Conservation (phyloP, 2,797 vertebrate genomes). For the Cetoscarus ocellatus region DNA sequence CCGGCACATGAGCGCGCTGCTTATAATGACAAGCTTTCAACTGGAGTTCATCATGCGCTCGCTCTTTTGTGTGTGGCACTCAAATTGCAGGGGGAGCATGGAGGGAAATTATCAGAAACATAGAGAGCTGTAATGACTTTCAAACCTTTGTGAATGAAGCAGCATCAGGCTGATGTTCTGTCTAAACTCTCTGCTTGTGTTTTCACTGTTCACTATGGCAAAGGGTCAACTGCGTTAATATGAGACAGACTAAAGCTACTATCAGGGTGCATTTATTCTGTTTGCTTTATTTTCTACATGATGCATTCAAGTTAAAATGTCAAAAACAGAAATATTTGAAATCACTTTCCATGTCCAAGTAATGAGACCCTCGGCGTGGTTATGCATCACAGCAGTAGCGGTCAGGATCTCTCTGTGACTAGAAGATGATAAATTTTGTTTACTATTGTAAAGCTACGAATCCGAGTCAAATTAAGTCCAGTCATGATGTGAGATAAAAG, state of each 20-base stretch:
- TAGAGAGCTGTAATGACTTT: slow-evolving; percentile 28
- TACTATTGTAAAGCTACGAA: too few relatives aligned
- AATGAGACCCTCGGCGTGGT: too few relatives aligned
- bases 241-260: not conserved
- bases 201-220: slow-evolving; percentile 14
- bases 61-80: slow-evolving; percentile 55
- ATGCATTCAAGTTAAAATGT: too few relatives aligned
- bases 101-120: slow-evolving; percentile 40
- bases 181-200: slow-evolving; percentile 1
- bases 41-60: slow-evolving; percentile 61
- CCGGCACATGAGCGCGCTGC: slow-evolving; percentile 66
- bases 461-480: too few relatives aligned
- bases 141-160: slow-evolving; percentile 22
- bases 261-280: not conserved
- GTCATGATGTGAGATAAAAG: too few relatives aligned
- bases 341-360: too few relatives aligned
- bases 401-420: too few relatives aligned
- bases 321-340: too few relatives aligned
- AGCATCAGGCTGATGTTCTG: slow-evolving; percentile 9
- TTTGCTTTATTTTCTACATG: not conserved
- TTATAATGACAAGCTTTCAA: slow-evolving; percentile 80
- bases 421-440: too few relatives aligned
- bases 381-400: too few relatives aligned
- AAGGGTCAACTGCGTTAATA: slow-evolving; percentile 15
- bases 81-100: slow-evolving; percentile 39